These are phyloP conservation scores for Antedon bifida DNA, from an alignment of 35 echinoderm and acorn worm genomes.

Conservation along the genomic window DNA sequence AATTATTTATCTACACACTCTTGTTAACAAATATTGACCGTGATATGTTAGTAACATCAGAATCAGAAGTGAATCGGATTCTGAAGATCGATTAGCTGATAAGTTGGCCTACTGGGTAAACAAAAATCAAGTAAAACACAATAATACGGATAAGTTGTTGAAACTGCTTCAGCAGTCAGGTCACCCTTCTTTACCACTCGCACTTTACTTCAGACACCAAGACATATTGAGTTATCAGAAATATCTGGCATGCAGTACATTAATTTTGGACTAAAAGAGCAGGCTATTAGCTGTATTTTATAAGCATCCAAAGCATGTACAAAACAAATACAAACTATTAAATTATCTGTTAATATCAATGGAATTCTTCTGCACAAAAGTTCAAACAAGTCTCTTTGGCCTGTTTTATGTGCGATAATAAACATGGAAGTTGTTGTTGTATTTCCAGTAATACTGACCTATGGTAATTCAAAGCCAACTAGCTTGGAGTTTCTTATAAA, in stretches of 20 bases:
- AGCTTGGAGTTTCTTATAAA: too few species aligned
- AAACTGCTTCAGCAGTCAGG: conserved; percentile 33
- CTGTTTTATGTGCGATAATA: too few species aligned
- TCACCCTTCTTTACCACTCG: conserved; percentile 29
- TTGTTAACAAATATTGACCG: too few species aligned
- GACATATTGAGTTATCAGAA: conserved; percentile 4
- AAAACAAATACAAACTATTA: neutral
- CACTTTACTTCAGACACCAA: conserved; percentile 38
- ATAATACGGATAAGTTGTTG: conserved; percentile 44
- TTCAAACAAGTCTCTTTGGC: conserved; percentile 21
- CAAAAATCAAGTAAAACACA: conserved; percentile 42
- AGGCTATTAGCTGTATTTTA: too few species aligned
- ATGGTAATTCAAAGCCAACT: conserved; percentile 36
- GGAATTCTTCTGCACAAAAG: conserved; percentile 31
- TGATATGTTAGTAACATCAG: too few species aligned
- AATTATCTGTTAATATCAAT: conserved; percentile 26
- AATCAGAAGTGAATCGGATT: neutral
- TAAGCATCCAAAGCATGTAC: conserved; percentile 25
- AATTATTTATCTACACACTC: too few species aligned
- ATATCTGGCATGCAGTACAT: conserved; percentile 36
- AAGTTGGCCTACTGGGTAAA: conserved; percentile 32
- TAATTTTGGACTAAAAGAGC: conserved; percentile 29
- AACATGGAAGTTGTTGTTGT: too few species aligned
- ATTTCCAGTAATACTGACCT: too few species aligned
- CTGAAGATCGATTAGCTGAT: conserved; percentile 1